A percentile compares a stretch with the other conserved stretches of the same genome.
Conservation (phyloP, 2,888 invertebrate genomes). For the Tenthredo notha region DNA sequence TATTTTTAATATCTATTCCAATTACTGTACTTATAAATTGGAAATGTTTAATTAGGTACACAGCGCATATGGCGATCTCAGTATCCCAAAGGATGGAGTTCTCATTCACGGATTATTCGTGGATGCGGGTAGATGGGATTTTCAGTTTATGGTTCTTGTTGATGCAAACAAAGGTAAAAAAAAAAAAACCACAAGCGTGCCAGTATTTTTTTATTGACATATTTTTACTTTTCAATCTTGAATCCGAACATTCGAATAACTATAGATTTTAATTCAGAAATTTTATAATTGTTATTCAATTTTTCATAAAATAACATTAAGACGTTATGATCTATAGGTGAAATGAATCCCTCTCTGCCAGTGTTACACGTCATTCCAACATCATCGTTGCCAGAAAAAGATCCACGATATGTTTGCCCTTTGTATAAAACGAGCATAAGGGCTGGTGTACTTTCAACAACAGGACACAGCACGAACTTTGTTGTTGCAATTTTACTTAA, state of each 20-base stretch:
- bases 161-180: slow-evolving; percentile 87
- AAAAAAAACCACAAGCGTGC: slow-evolving; percentile 64
- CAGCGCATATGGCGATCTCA: slow-evolving; percentile 81
- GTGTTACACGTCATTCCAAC: slow-evolving; percentile 85
- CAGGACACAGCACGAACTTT: slow-evolving; percentile 96
- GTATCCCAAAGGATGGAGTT: slow-evolving; percentile 84
- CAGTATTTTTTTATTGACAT: slow-evolving; percentile 58
- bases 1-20: slow-evolving; percentile 66
- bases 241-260: neutral
- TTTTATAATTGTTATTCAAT: slow-evolving; percentile 56
- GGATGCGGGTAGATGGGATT: slow-evolving; percentile 94
- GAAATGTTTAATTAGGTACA: slow-evolving; percentile 71
- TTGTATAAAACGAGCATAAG: slow-evolving; percentile 94
- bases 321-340: slow-evolving; percentile 79
- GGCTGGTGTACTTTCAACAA: slow-evolving; percentile 93
- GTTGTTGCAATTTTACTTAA: slow-evolving; percentile 89
- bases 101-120: slow-evolving; percentile 91
- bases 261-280: neutral
- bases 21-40: slow-evolving; percentile 10
- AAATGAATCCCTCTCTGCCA: slow-evolving; percentile 88
- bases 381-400: slow-evolving; percentile 81
- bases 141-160: slow-evolving; percentile 82
- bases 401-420: slow-evolving; percentile 87
- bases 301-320: slow-evolving; percentile 36
- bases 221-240: slow-evolving; percentile 60